Evolutionary conservation across 1,140 invertebrate genomes (phyloP), one percentile per base, ranked within the genome.

Genomic region (Drosophila baimaii): DNA sequence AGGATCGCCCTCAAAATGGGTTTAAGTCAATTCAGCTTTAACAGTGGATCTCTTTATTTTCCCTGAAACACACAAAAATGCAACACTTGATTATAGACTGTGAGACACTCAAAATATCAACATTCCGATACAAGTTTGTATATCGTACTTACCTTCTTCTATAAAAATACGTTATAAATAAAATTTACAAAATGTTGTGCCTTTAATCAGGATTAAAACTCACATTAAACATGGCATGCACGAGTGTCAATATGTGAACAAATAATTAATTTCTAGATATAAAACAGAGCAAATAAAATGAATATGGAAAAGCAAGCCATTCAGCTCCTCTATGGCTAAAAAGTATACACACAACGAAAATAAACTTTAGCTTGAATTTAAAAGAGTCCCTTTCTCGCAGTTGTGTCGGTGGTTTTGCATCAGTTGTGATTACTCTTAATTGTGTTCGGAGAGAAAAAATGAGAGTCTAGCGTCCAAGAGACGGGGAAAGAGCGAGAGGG

Each of bases 121-220:
- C 52, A 58, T 63, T 63, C 23, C 52, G 59, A 58, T 27, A 39
- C 17, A 63, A 35, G 21, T 63, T 57, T 15, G 4, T 10, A 58
- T 39, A 39, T 21, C 12, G 17, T 21, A 63, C 59, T 63, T 59
- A 63, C 59, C 59, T 63, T 39, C 3, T 9, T 1, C 19, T n/a
- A n/a, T 27, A 13, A n/a, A 12, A 10, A 21, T 12, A 10, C 7
- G 12, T 19, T 37, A 13, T 21, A 10, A 9, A 19, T 51, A 17
- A 19, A 31, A 31, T 51, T 3, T 5, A 19, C 5, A 1, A 31
- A 13, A 8, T 13, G 1, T 31, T 19, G 10, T 51, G 17, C 15
- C 0, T 31, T 51, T 1, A 7, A 51, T 31, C n/a, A 31, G 5
- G 17, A n/a, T 9, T 37, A 7, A 37, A 37, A 5, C 35, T n/a